Evolutionary conservation across 2,888 invertebrate genomes (phyloP).

Genomic region (Gerris lacustris): DNA sequence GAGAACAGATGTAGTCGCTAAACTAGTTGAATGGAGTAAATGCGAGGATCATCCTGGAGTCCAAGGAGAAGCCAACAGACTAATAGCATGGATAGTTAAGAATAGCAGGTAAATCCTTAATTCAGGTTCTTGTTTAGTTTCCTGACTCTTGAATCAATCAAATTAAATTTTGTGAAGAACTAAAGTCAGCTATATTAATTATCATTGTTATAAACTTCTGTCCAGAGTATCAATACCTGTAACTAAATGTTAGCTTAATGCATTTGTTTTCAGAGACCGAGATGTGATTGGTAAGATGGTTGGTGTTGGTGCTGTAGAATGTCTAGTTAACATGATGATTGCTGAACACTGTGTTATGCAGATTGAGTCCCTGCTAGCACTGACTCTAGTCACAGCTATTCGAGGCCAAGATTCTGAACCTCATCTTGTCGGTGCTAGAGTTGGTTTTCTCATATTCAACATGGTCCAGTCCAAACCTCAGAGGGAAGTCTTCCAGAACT

Average conservation of each 20-base stretch:
- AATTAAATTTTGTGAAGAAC: too few relatives aligned
- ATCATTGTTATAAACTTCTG: too few relatives aligned
- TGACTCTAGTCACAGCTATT: constrained; percentile 48
- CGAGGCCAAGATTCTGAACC: constrained; percentile 33
- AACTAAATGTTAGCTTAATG: too few relatives aligned
- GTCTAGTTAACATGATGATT: constrained; percentile 68
- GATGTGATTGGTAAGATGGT: constrained; percentile 40
- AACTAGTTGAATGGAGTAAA: constrained; percentile 61
- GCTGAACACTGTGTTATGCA: constrained; percentile 80
- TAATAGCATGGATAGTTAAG: constrained; percentile 65
- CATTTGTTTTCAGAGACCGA: constrained; percentile 32
- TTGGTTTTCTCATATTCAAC: constrained; percentile 32
- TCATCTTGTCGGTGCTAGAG: constrained; percentile 40
- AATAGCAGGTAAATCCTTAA: constrained; percentile 42
- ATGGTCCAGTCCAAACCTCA: constrained; percentile 25
- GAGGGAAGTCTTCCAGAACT: constrained; percentile 31
- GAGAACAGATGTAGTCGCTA: constrained; percentile 49
- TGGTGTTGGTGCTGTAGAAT: constrained; percentile 51
- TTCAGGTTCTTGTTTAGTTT: background rate
- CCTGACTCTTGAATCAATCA: background rate
- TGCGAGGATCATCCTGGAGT: constrained; percentile 72
- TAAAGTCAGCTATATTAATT: too few relatives aligned
- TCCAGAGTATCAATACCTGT: too few relatives aligned
- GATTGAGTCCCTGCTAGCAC: constrained; percentile 63
- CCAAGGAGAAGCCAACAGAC: constrained; percentile 65